Base-by-base conservation (phyloP, 2,888 invertebrate genomes). In the Phaedon cochleariae region DNA sequence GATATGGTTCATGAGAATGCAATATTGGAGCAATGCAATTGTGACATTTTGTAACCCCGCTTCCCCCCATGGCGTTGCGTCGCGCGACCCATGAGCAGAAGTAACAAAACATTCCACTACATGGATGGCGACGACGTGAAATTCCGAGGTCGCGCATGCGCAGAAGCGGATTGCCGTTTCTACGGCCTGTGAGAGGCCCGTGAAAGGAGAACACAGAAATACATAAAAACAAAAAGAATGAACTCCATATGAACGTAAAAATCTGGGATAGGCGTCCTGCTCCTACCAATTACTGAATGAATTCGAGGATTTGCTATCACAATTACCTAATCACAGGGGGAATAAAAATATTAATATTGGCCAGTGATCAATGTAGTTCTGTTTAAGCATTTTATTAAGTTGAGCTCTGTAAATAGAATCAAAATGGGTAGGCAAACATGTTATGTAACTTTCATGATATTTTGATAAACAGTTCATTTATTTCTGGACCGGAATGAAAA, bases 91-190 rank as follows among this genome's bases (percentile, higher is more conserved):
- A 7, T 45, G 54, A 64, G 46, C 53, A 59, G 52, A 53, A 62
- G 46, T 49, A 68, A 31, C 59, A 49, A 52, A 49, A 45, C 51
- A 49, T 52, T 49, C 51, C 41, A 46, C 58, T 48, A 61, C 48
- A 31, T 37, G 41, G 57, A 64, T 46, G 41, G 68, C 71, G 72
- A 65, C 73, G 73, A 74, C 72, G 75, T 74, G 73, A 74, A 75
- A 73, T 70, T 68, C 75, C 79, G 81, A 80, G 80, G 81, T 80
- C 81, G 81, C 82, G 80, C 81, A 75, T 72, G 82, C 81, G 80
- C 76, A 4, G 1, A 20, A 18, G 37, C 21, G 15, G 45, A 58
- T 37, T 48, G 53, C 62, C 49, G n/a, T n/a, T 34, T 59, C 45
- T 54, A 29, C 53, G 62, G 66, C 65, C 57, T 65, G 54, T 62